Evolutionary conservation across 2,797 vertebrate genomes (phyloP).

Genomic region (Lagocephalus sceleratus): DNA sequence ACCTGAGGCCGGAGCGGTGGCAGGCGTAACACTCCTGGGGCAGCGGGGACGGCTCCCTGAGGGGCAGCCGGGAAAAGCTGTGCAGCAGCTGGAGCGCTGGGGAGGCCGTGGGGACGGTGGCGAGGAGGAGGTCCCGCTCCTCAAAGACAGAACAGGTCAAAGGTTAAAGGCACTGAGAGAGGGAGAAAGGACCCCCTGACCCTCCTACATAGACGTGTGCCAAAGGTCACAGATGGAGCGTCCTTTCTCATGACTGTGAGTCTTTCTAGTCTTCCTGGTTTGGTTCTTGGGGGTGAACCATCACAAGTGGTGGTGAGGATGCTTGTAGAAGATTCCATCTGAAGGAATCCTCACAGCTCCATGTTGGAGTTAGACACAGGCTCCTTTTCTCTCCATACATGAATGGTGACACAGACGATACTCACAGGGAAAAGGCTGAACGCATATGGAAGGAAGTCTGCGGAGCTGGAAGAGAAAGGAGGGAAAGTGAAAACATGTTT

Average conservation of each 20-base stretch:
- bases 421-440: slow-evolving; percentile 88
- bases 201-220: too few relatives aligned
- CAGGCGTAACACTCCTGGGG: slow-evolving; percentile 82
- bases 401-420: slow-evolving; percentile 34
- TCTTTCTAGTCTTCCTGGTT: too few relatives aligned
- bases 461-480: slow-evolving; percentile 75
- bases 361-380: too few relatives aligned
- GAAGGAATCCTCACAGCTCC: too few relatives aligned
- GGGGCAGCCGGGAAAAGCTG: slow-evolving; percentile 76
- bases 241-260: too few relatives aligned
- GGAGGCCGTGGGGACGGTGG: slow-evolving; percentile 73
- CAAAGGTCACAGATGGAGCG: too few relatives aligned
- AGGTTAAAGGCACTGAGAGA: too few relatives aligned
- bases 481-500: slow-evolving; percentile 32
- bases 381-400: background rate
- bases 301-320: too few relatives aligned
- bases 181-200: too few relatives aligned
- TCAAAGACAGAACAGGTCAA: slow-evolving; percentile 47
- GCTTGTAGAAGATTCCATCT: too few relatives aligned
- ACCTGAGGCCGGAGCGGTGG: slow-evolving; percentile 81
- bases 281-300: too few relatives aligned
- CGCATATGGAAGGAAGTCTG: slow-evolving; percentile 84
- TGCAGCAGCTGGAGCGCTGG: slow-evolving; percentile 82
- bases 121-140: slow-evolving; percentile 84
- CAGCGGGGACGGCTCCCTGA: slow-evolving; percentile 53